Evolutionary conservation across 2,888 invertebrate species (phyloP).

Genomic region (Diaperis boleti): DNA sequence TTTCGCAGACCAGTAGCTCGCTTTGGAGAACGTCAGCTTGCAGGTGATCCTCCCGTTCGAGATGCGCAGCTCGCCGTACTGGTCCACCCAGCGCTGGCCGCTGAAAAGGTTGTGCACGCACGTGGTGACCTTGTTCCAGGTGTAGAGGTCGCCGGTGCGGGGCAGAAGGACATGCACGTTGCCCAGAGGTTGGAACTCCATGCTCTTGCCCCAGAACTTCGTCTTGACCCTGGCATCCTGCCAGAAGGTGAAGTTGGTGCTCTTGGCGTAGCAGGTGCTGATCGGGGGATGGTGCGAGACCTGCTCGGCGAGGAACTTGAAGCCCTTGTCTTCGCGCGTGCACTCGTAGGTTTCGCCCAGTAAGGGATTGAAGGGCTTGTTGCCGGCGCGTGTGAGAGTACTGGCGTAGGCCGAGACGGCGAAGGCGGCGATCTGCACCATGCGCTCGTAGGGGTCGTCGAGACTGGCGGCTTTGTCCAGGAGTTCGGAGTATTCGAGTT

Average conservation of each 20-base stretch:
- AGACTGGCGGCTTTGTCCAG: conserved; percentile 80
- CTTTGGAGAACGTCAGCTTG: conserved; percentile 86
- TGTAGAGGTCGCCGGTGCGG: conserved; percentile 77
- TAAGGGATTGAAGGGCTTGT: conserved; percentile 88
- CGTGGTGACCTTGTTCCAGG: conserved; percentile 86
- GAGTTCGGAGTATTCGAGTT: conserved; percentile 85
- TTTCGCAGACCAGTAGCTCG: conserved; percentile 82
- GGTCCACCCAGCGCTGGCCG: conserved; percentile 87
- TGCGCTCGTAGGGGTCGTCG: conserved; percentile 76
- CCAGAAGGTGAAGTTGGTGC: conserved; percentile 82
- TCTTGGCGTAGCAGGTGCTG: conserved; percentile 84
- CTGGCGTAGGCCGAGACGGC: conserved; percentile 84
- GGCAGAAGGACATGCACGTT: conserved; percentile 74
- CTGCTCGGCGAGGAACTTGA: conserved; percentile 84
- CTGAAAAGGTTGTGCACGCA: conserved; percentile 89
- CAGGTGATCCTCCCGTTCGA: conserved; percentile 75
- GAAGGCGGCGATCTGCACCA: conserved; percentile 84
- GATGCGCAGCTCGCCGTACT: conserved; percentile 85
- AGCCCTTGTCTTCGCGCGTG: conserved; percentile 81
- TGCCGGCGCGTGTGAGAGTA: conserved; percentile 79
- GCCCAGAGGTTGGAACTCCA: conserved; percentile 88
- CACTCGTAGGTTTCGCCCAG: conserved; percentile 88
- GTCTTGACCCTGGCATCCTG: conserved; percentile 88
- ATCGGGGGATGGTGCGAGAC: conserved; percentile 90
- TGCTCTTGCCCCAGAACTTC: conserved; percentile 92